Percentiles rank a stretch among this genome's conserved stretches.
These are phyloP conservation scores for Ceratina japonica DNA, from an alignment of 1,140 invertebrate species.

Conservation along the genomic window DNA sequence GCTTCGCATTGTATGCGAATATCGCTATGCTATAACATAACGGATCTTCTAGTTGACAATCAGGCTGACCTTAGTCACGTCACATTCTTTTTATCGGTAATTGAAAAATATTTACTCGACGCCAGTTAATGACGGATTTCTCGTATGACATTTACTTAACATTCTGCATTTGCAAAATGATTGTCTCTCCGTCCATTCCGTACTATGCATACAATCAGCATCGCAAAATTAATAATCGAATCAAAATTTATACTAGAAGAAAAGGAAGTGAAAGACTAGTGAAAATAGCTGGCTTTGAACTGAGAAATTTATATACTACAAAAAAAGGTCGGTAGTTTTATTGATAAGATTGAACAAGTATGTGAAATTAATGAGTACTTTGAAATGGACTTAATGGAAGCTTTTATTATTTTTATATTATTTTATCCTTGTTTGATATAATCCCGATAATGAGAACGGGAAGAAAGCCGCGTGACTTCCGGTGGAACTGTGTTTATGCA, in stretches of 20 bases:
- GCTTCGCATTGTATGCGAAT: slow-evolving; percentile 38
- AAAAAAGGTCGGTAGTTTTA: no score
- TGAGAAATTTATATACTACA: no score
- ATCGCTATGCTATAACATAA: slow-evolving; percentile 21
- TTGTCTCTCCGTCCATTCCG: not conserved
- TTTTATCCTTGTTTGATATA: not conserved
- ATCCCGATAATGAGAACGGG: not conserved
- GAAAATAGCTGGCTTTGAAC: no score
- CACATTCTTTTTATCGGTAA: slow-evolving; percentile 38
- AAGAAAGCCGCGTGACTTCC: slow-evolving; percentile 10
- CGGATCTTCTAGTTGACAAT: slow-evolving; percentile 33
- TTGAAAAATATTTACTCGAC: slow-evolving; percentile 28
- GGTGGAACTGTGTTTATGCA: not conserved
- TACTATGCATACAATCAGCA: no score
- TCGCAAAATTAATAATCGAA: no score
- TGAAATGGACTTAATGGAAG: no score
- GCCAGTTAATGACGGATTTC: not conserved
- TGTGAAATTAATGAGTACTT: no score
- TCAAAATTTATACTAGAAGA: no score
- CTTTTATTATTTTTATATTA: no score
- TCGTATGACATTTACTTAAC: not conserved
- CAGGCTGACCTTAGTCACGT: slow-evolving; percentile 42
- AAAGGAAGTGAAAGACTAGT: no score
- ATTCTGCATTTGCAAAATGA: not conserved
- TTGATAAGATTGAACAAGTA: no score